These are phyloP conservation scores for Tetragonula clypearis DNA, from an alignment of 1,140 invertebrate genomes.

Conservation along the genomic window DNA sequence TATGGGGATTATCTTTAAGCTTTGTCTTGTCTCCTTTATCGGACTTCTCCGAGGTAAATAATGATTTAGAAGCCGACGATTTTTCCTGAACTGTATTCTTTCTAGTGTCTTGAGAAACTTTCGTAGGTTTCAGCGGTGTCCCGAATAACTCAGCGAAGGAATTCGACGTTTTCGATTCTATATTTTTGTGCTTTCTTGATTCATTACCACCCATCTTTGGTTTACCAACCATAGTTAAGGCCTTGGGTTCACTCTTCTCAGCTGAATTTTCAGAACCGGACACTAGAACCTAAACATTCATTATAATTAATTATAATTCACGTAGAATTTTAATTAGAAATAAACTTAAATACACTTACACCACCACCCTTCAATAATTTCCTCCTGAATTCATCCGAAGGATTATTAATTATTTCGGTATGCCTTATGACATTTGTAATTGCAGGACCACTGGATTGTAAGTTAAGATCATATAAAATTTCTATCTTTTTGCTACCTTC, in stretches of 20 bases:
- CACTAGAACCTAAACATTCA: slow-evolving; percentile 68
- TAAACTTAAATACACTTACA: slow-evolving; percentile 70
- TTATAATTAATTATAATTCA: background rate
- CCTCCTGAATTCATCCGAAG: slow-evolving; percentile 93
- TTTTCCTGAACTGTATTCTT: slow-evolving; percentile 80
- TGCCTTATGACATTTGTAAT: slow-evolving; percentile 86
- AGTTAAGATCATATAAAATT: slow-evolving; percentile 93
- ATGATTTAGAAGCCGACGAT: slow-evolving; percentile 71
- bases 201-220: slow-evolving; percentile 85
- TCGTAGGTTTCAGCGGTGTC: slow-evolving; percentile 87
- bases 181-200: slow-evolving; percentile 84
- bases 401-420: slow-evolving; percentile 91
- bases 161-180: slow-evolving; percentile 84
- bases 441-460: slow-evolving; percentile 88
- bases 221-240: slow-evolving; percentile 84
- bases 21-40: slow-evolving; percentile 87
- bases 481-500: slow-evolving; percentile 91
- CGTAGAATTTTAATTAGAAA: background rate
- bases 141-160: slow-evolving; percentile 91
- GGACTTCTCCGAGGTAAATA: slow-evolving; percentile 75
- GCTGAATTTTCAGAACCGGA: slow-evolving; percentile 69
- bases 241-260: slow-evolving; percentile 76
- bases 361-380: slow-evolving; percentile 95
- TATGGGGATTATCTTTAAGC: slow-evolving; percentile 82
- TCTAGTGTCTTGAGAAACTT: slow-evolving; percentile 84